Percentiles rank a stretch among this genome's conserved stretches.
Conservation (phyloP, 2,888 invertebrate species). For the Trissolcus brochymenae region DNA sequence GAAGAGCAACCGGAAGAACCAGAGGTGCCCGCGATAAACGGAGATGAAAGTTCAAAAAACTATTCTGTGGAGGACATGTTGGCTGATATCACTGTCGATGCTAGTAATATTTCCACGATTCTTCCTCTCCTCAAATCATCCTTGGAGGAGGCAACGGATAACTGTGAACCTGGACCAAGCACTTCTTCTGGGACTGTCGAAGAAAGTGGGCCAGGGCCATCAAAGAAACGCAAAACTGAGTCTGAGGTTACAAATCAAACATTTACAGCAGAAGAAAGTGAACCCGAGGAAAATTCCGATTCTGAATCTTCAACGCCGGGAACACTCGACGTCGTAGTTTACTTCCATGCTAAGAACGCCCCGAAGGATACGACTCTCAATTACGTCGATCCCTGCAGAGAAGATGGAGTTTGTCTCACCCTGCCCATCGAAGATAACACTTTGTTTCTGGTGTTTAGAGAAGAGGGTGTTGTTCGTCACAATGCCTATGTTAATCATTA, state of each 20-base stretch:
- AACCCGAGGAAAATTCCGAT: not conserved
- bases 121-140: conserved; percentile 10
- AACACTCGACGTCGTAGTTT: conserved; percentile 71
- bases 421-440: conserved; percentile 83
- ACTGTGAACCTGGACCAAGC: conserved; percentile 11
- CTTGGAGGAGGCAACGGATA: not conserved
- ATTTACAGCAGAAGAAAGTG: not conserved
- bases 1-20: conserved; percentile 5
- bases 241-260: not conserved
- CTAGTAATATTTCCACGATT: conserved; percentile 10
- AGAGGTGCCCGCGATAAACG: not conserved
- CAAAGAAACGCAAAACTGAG: conserved; percentile 8
- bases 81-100: conserved; percentile 36
- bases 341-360: conserved; percentile 67
- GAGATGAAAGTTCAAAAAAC: not conserved
- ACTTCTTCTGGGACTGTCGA: not conserved
- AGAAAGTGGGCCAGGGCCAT: not conserved
- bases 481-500: conserved; percentile 73
- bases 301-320: conserved; percentile 20
- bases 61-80: conserved; percentile 32
- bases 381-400: conserved; percentile 67
- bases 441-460: conserved; percentile 82
- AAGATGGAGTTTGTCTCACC: conserved; percentile 79
- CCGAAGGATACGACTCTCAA: conserved; percentile 66
- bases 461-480: conserved; percentile 75